Percentiles rank a stretch among this genome's conserved stretches.
phyloP scores from a whole-genome alignment of 2,113 vertebrate species.

The Neodon shergylaensis region DNA sequence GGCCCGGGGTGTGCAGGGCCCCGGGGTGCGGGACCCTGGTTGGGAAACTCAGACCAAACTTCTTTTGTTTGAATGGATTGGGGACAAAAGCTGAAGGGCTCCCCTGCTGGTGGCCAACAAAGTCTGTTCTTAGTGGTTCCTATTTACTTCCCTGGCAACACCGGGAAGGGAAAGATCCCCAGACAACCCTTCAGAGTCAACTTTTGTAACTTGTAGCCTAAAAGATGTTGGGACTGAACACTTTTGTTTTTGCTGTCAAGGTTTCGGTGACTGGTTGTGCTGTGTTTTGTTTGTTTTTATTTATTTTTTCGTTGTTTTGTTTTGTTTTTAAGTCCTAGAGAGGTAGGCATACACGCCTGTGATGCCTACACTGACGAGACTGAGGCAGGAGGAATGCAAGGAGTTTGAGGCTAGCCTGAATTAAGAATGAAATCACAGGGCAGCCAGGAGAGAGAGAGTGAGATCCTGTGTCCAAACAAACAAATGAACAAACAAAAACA shows the following conservation, averaged over 20 bases:
- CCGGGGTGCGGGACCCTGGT: neutral
- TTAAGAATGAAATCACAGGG: neutral
- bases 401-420: neutral
- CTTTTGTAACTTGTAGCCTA: neutral
- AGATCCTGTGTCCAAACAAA: neutral
- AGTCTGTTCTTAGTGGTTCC: slow-evolving; percentile 57
- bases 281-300: neutral
- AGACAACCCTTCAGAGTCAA: neutral
- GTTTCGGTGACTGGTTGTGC: neutral
- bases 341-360: neutral
- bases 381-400: neutral
- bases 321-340: neutral
- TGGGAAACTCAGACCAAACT: slow-evolving; percentile 57
- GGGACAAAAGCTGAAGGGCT: slow-evolving; percentile 80
- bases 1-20: neutral
- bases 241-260: neutral
- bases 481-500: neutral
- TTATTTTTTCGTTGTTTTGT: neutral
- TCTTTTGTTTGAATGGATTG: slow-evolving; percentile 87
- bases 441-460: neutral
- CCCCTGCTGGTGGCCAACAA: slow-evolving; percentile 83
- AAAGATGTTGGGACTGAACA: neutral
- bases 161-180: neutral
- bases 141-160: neutral
- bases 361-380: neutral